Evolutionary conservation across 92 coral and sea anemone species (phyloP).

Genomic region (Ricordea florida): DNA sequence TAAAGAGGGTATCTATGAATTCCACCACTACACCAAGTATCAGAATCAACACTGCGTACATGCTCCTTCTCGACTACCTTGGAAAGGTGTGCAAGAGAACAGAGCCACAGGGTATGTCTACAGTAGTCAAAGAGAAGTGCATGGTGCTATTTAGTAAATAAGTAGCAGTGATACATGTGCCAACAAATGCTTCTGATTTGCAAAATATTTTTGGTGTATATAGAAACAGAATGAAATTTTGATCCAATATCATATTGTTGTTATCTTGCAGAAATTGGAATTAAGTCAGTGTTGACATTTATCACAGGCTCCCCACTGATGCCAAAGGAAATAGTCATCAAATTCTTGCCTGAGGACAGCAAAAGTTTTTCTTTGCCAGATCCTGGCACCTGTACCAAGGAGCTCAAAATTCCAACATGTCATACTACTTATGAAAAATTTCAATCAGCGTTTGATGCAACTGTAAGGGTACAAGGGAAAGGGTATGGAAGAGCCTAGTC

Average conservation of each 20-base stretch:
- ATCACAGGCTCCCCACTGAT: conserved; percentile 27
- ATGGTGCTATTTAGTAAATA: not conserved
- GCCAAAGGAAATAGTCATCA: conserved; percentile 7
- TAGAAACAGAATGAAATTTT: not conserved
- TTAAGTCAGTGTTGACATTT: conserved; percentile 26
- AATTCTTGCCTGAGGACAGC: conserved; percentile 2
- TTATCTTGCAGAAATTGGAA: not conserved
- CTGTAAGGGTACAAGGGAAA: conserved; percentile 7
- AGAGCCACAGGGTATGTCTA: conserved; percentile 11
- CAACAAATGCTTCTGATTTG: not conserved
- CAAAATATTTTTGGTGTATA: not conserved
- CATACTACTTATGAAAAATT: conserved; percentile 21
- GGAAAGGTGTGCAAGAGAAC: conserved; percentile 26
- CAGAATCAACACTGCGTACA: conserved; percentile 10
- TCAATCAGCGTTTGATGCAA: conserved; percentile 13
- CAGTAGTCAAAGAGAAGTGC: not conserved
- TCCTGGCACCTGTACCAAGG: conserved; percentile 13
- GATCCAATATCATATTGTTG: not conserved
- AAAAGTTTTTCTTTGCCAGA: conserved; percentile 2
- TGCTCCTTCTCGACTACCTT: conserved; percentile 29
- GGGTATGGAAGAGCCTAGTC: conserved; percentile 38
- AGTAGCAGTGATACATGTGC: not conserved
- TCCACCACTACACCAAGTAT: not conserved
- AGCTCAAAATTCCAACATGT: conserved; percentile 1
- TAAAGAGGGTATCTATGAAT: conserved; percentile 6